Evolutionary conservation across 1,140 invertebrate species (phyloP), one percentile per base, ranked within the genome.

Genomic region (Andrena cerasifolii): DNA sequence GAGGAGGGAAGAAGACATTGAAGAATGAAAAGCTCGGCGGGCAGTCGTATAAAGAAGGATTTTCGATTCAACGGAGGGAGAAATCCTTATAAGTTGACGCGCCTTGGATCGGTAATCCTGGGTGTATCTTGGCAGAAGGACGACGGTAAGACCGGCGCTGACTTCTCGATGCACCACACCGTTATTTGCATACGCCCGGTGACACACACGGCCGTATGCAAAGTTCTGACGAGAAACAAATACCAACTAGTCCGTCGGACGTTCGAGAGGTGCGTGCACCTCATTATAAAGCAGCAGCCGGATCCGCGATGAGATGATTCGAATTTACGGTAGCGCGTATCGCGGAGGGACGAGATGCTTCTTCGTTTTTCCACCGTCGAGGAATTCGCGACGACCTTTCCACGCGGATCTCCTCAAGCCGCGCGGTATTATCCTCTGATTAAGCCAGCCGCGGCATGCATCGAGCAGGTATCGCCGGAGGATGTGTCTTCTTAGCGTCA

Each of bases 211-310:
- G 53, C 40, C 80, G 77, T 66, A 85, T 85, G 81, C 81, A 83
- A 83, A 85, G 68, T 79, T 73, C 80, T 83, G 83, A 85, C 83
- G 83, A 80, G 83, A 84, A 84, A 78, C 83, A 85, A 85, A 85
- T 83, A 85, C 63, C 78, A 83, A 85, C 82, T 63, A 85, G 73
- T 78, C 68, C 24, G 51, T 10, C 54, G 58, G 70, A 80, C 68
- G 79, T 84, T 82, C 54, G 81, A 59, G 47, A 84, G 71, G 82
- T 82, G 74, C 82, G 75, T 85, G 79, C 74, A 61, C 24, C 65
- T 84, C 79, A 84, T 85, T 79, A 76, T 59, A 84, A 84, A 85
- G 21, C 79, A 71, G 58, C 51, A 62, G 61, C 33, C 63, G 71
- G 54, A 24, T 65, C 45, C 40, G 33, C 18, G 45, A 78, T 58